Conservation (phyloP, 1,140 invertebrate genomes). For the Lasioglossum albipes region DNA sequence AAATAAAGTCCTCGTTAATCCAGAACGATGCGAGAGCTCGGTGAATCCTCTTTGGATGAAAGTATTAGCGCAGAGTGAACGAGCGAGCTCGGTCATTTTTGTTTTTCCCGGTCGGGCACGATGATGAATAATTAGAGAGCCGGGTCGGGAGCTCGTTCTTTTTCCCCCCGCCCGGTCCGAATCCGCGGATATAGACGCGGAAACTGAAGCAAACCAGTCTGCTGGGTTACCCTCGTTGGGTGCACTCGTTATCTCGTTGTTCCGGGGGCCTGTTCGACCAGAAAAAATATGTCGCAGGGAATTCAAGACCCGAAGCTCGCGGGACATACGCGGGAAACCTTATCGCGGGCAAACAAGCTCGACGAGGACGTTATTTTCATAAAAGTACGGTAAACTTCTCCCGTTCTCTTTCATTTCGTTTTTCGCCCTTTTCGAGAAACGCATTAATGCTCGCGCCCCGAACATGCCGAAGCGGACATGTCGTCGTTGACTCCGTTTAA, state of each 20-base stretch:
- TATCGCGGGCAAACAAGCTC: constrained; percentile 51
- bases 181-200: constrained; percentile 39
- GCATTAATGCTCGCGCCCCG: no score
- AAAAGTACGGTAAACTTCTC: constrained; percentile 13
- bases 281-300: constrained; percentile 41
- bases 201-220: background rate
- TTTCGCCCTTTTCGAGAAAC: background rate
- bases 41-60: constrained; percentile 57
- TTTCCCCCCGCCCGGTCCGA: background rate
- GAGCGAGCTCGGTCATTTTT: constrained; percentile 34
- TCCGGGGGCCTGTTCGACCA: constrained; percentile 41
- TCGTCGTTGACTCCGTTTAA: background rate
- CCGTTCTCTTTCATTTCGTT: background rate
- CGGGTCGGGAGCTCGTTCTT: background rate
- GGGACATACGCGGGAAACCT: constrained; percentile 27
- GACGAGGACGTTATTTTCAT: constrained; percentile 40
- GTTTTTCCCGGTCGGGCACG: constrained; percentile 38
- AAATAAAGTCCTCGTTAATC: constrained; percentile 58
- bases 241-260: constrained; percentile 56
- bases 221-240: constrained; percentile 14
- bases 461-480: no score
- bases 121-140: constrained; percentile 64
- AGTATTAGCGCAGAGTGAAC: constrained; percentile 58
- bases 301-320: constrained; percentile 31
- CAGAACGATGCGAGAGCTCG: constrained; percentile 17